Conservation (phyloP, 1,140 invertebrate genomes). For the Lasioglossum baleicum region DNA sequence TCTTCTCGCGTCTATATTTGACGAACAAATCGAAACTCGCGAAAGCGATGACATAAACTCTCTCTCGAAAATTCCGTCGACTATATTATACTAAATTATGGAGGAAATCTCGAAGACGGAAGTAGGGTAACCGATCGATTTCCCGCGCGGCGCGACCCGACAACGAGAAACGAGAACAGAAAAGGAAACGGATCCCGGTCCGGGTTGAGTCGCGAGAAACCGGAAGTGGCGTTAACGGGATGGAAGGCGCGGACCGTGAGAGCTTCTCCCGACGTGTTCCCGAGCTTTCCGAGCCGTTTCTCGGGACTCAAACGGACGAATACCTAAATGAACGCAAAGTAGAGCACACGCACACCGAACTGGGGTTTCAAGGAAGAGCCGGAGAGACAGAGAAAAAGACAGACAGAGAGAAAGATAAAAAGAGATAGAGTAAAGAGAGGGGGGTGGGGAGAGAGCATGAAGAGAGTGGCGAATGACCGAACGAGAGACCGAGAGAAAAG, state of each 20-base stretch:
- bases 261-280: too few relatives aligned
- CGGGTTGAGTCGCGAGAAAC: slow-evolving; percentile 32
- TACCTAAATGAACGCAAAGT: slow-evolving; percentile 42
- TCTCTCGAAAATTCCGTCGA: too few relatives aligned
- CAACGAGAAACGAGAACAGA: not conserved
- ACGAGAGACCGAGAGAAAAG: slow-evolving; percentile 46
- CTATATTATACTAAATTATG: too few relatives aligned
- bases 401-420: too few relatives aligned
- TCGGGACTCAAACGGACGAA: slow-evolving; percentile 51
- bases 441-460: slow-evolving; percentile 22
- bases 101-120: not conserved
- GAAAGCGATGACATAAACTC: too few relatives aligned
- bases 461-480: slow-evolving; percentile 45
- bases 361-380: too few relatives aligned
- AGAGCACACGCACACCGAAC: slow-evolving; percentile 56
- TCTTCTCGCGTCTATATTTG: too few relatives aligned
- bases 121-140: not conserved
- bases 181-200: not conserved
- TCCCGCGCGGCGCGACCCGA: not conserved
- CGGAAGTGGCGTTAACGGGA: too few relatives aligned
- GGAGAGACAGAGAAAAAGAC: too few relatives aligned
- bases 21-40: too few relatives aligned
- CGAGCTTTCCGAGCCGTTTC: not conserved
- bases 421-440: too few relatives aligned
- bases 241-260: too few relatives aligned